Base-by-base conservation (phyloP, 2,113 vertebrate genomes). In the Cephalopterus ornatus region DNA sequence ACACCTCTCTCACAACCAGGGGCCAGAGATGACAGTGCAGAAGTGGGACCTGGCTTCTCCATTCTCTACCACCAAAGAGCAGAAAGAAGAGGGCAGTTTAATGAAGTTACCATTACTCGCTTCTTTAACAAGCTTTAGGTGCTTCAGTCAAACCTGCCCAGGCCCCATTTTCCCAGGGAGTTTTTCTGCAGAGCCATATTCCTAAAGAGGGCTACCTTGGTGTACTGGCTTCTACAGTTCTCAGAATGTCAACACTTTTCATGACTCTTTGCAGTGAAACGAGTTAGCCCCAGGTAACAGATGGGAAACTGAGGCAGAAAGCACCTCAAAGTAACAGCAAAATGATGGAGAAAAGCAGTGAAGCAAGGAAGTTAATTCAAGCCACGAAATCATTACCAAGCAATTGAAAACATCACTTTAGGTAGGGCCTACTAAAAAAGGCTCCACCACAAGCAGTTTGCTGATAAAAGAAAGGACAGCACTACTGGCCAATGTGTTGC, bases 291-390 rank as follows among this genome's bases (percentile, higher is more conserved):
- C 47, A 67, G 35, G 4, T 24, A 83, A 58, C 23, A 74, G 30
- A 42, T 4, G 32, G 67, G 44, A 94, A 91, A 93, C 28, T 46
- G 56, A 93, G 72, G 92, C 61, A 96, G 65, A 80, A 74, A 71
- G 41, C 59, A 80, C 56, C 33, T 42, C 66, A 77, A 65, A 89
- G 37, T 12, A 88, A 53, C 12, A 55, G 72, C 33, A 75, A 61
- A 85, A 61, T 21, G 11, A 90, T 6, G 33, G 63, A 77, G 79
- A 72, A 46, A 67, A 86, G 61, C 0, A 1, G 30, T 4, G 17
- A 63, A 52, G 39, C 46, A 80, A 85, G 47, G 70, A 79, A 67
- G 61, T 32, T 1, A 77, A 67, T 77, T 58, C 39, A 85, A 71
- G 65, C 22, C 14, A 7, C 8, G 18, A 85, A 95, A 91, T n/a